Evolutionary conservation across 2,113 vertebrate genomes (phyloP).

Genomic region (Tragulus kanchil): DNA sequence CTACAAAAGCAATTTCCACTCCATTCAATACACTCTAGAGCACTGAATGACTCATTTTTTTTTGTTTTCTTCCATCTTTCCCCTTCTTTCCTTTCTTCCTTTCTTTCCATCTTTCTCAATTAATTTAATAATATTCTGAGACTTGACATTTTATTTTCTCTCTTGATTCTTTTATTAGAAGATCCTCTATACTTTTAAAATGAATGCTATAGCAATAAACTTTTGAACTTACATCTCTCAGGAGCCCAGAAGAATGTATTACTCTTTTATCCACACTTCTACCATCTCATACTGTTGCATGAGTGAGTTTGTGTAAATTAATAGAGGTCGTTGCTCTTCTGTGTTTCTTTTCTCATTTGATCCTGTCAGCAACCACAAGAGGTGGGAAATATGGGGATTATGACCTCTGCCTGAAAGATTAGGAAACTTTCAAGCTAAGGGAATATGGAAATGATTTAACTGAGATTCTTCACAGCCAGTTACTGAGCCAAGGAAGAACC

Average conservation of each 20-base stretch:
- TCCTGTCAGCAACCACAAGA: not conserved
- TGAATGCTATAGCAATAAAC: not conserved
- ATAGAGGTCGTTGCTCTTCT: not conserved
- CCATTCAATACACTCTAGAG: not conserved
- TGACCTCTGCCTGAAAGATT: not conserved
- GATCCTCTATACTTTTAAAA: not conserved
- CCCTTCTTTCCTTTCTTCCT: not conserved
- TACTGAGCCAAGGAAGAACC: not conserved
- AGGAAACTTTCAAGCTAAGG: not conserved
- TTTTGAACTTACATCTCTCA: not conserved
- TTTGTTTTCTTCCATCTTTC: too few relatives aligned
- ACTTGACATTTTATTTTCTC: not conserved
- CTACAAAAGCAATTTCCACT: not conserved
- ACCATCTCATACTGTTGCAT: not conserved
- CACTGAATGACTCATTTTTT: not conserved
- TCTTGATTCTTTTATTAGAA: slow-evolving; percentile 6
- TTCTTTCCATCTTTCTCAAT: not conserved
- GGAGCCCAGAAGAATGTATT: not conserved
- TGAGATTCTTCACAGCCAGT: not conserved
- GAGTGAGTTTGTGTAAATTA: not conserved
- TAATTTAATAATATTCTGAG: not conserved
- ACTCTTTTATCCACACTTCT: not conserved
- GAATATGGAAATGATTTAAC: not conserved
- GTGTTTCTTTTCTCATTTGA: slow-evolving; percentile 1
- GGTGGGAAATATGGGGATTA: not conserved